Evolutionary conservation across 2,888 invertebrate species (phyloP).

Genomic region (Antheraea yamamai): DNA sequence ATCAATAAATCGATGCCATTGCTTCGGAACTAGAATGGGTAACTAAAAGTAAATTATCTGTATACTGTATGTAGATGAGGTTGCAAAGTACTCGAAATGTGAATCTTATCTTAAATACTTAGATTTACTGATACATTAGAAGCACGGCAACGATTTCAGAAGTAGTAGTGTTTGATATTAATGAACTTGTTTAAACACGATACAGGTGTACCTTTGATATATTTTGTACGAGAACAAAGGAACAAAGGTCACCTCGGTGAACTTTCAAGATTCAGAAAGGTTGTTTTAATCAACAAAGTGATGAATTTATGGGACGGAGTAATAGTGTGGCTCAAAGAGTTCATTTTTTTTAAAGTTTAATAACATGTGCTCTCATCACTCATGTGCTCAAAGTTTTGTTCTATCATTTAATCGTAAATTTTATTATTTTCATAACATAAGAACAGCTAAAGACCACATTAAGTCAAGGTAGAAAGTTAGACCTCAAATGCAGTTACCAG

Average conservation of each 20-base stretch:
- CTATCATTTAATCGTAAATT: background rate
- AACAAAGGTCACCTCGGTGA: background rate
- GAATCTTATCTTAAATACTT: slow-evolving; percentile 4
- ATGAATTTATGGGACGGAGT: background rate
- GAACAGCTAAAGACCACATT: background rate
- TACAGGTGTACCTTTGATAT: background rate
- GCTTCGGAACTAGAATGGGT: background rate
- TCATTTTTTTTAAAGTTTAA: background rate
- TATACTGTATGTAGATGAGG: background rate
- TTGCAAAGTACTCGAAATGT: background rate
- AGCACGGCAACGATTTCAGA: background rate
- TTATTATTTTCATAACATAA: background rate
- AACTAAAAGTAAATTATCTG: background rate
- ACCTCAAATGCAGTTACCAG: background rate
- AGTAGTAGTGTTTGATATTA: slow-evolving; percentile 1
- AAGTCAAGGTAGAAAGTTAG: background rate
- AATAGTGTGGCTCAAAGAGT: background rate
- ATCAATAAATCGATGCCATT: background rate
- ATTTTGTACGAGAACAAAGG: background rate
- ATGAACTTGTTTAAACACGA: background rate
- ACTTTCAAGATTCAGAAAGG: background rate
- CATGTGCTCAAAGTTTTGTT: background rate
- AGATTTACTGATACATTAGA: slow-evolving; percentile 12
- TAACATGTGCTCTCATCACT: background rate
- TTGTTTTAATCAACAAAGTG: background rate